phyloP scores from a whole-genome alignment of 2,113 vertebrate genomes.

The Anolis sagrei region DNA sequence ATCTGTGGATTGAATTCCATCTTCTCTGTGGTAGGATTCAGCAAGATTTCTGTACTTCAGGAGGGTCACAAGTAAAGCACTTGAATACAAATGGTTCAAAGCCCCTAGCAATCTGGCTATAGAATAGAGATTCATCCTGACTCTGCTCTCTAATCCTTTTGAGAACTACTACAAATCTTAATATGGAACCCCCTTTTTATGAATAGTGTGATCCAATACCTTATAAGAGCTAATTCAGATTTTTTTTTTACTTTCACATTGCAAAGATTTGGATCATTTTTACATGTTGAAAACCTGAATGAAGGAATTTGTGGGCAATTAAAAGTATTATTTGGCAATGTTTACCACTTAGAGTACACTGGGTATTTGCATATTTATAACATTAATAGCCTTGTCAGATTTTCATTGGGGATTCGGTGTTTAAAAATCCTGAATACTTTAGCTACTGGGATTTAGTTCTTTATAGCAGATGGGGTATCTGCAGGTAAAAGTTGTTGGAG shows the following conservation, averaged over 20 bases:
- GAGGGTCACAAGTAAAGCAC: neutral
- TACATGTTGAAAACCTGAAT: neutral
- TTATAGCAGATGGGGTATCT: constrained; percentile 25
- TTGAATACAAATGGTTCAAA: neutral
- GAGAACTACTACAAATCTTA: neutral
- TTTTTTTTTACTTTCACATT: neutral
- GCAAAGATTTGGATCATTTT: neutral
- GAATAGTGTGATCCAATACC: too few species aligned
- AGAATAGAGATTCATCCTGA: neutral
- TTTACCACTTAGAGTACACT: neutral
- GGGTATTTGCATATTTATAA: neutral
- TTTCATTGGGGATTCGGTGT: neutral
- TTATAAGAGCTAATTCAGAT: neutral
- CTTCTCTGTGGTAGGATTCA: neutral
- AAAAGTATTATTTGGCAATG: neutral
- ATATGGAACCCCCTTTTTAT: neutral
- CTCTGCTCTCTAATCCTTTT: neutral
- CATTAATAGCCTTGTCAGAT: neutral
- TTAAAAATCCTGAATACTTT: neutral
- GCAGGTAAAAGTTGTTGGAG: neutral
- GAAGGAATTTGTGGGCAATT: neutral
- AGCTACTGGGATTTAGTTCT: neutral
- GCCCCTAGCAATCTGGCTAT: neutral
- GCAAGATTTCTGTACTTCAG: too few species aligned
- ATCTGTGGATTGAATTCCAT: neutral